phyloP scores from a whole-genome alignment of 2,797 vertebrate species.

The Tachyglossus aculeatus region DNA sequence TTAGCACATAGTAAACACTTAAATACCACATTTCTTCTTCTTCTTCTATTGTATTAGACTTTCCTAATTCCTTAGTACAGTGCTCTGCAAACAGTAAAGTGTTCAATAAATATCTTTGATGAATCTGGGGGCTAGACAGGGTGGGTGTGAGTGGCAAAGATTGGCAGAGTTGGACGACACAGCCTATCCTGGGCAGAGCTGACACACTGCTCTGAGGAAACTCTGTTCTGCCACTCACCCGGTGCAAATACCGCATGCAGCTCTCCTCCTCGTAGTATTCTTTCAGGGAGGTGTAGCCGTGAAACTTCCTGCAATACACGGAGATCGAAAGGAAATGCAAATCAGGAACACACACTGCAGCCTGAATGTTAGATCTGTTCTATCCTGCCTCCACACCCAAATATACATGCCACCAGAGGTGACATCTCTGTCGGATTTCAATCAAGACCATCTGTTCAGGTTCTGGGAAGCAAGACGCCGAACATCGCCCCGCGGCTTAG shows the following conservation, averaged over 20 bases:
- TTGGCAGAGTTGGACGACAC: too few relatives aligned
- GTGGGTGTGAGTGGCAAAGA: too few relatives aligned
- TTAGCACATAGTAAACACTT: too few relatives aligned
- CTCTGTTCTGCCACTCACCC: slow-evolving; percentile 76
- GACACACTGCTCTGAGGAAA: not conserved
- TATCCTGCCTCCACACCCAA: accelerated
- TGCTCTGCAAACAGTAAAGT: too few relatives aligned
- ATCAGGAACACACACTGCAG: not conserved
- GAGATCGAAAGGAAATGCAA: not conserved
- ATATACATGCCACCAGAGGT: not conserved
- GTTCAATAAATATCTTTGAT: too few relatives aligned
- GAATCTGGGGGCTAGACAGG: not conserved
- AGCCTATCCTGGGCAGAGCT: not conserved
- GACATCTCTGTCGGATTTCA: not conserved
- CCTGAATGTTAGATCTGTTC: not conserved
- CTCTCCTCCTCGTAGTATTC: slow-evolving; percentile 98
- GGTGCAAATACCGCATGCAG: slow-evolving; percentile 94
- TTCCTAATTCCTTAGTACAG: too few relatives aligned
- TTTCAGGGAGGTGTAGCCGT: slow-evolving; percentile 91
- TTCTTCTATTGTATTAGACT: too few relatives aligned
- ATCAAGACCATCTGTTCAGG: not conserved
- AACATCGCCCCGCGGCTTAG: too few relatives aligned
- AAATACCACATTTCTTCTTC: too few relatives aligned
- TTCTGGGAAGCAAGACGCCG: too few relatives aligned
- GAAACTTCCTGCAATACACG: slow-evolving; percentile 86